Evolutionary conservation across 2,888 invertebrate species (phyloP).

Genomic region (Geophilus truncorum): DNA sequence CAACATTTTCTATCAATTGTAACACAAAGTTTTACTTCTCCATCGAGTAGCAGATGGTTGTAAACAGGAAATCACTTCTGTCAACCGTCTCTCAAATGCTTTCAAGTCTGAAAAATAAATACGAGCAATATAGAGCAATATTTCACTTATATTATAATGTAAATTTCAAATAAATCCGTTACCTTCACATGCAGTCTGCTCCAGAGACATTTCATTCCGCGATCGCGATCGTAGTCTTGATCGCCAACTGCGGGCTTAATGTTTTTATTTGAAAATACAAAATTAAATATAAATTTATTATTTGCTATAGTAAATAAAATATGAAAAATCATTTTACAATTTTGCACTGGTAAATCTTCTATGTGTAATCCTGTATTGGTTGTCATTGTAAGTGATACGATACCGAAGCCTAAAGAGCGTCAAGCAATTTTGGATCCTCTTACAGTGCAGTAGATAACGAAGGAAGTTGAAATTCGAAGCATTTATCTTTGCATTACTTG

Average conservation of each 20-base stretch:
- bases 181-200: slow-evolving; percentile 88
- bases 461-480: background rate
- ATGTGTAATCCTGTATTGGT: background rate
- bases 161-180: background rate
- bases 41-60: slow-evolving; percentile 92
- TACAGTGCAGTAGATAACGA: background rate
- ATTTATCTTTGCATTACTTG: background rate
- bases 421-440: too few relatives aligned
- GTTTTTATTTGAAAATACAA: background rate
- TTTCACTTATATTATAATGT: background rate
- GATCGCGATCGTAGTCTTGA: background rate
- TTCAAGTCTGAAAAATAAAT: slow-evolving; percentile 67
- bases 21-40: slow-evolving; percentile 66
- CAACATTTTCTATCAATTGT: background rate
- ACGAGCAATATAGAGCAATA: background rate
- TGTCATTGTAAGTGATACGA: background rate
- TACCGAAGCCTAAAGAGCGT: too few relatives aligned
- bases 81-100: slow-evolving; percentile 93
- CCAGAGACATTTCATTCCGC: slow-evolving; percentile 61
- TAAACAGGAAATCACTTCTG: slow-evolving; percentile 93
- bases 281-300: background rate
- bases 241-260: background rate
- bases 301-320: background rate
- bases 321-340: background rate
- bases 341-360: background rate